Base-by-base conservation (phyloP, 2,797 vertebrate genomes). In the Synanceia verrucosa region DNA sequence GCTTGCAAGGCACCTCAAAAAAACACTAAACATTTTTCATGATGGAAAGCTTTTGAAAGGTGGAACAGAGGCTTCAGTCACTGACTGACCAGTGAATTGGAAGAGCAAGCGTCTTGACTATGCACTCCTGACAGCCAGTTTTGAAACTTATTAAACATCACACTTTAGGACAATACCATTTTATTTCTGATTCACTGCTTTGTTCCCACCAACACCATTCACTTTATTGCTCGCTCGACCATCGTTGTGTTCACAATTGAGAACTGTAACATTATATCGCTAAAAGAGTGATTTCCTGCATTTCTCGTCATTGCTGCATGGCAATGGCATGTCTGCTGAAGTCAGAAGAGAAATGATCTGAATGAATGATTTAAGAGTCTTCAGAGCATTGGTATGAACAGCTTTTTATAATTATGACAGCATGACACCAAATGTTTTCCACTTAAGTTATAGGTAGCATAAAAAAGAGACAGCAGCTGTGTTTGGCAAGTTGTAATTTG, bases 261-360 rank as follows among this genome's bases (percentile, higher is more conserved):
- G 37, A 39, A 0, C 16, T 41, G 0, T 41, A 41, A 41, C 9
- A 8, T 41, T 41, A 21, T 47, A 47, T n/a, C 21, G 0, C 23
- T 43, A 26, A 43, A 55, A 29, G 1, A 39, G 21, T 23, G 39
- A 53, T 65, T 21, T 34, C 14, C 33, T 58, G 18, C 4, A 0
- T 60, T 63, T 75, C 23, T 19, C 4, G 18, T 41, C 12, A 29
- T 70, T 51, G 34, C 64, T 75, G 77, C 53, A 63, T 83, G 65
- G 36, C 61, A 33, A 50, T 58, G n/a, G n/a, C 23, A 7, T 13
- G 21, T 51, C 29, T 9, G 41, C 51, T 61, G 47, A 34, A 36
- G n/a, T 34, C 0, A 1, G 23, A 37, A 63, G 16, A 61, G 24
- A 62, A 13, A n/a, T 33, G n/a, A 28, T 18, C 23, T 52, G 26